Evolutionary conservation across 1,140 invertebrate species (phyloP), one percentile per base, ranked within the genome.

Genomic region (Ptiloglossa arizonensis): DNA sequence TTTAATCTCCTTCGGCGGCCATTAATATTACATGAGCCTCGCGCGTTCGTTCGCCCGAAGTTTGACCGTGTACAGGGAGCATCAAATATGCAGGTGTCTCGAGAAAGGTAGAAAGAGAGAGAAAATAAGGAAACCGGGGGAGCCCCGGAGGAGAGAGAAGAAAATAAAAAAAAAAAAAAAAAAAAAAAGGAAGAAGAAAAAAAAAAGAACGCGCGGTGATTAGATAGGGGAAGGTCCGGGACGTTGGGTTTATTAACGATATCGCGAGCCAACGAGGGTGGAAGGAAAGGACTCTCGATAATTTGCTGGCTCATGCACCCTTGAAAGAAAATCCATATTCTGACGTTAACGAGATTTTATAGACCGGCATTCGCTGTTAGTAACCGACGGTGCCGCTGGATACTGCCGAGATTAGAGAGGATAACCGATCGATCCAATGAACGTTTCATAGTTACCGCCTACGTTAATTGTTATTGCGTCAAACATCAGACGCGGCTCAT

Each of bases 161-260:
- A n/a, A n/a, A n/a, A n/a, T n/a, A n/a, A n/a, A n/a, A n/a, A n/a
- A n/a, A n/a, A n/a, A n/a, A n/a, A n/a, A n/a, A n/a, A n/a, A n/a
- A n/a, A n/a, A n/a, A n/a, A n/a, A n/a, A n/a, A n/a, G n/a, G n/a
- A n/a, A n/a, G n/a, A n/a, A n/a, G n/a, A n/a, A n/a, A n/a, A n/a
- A n/a, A n/a, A n/a, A n/a, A 57, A 75, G 73, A 85, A 88, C 79
- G 86, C 84, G 85, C 83, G 86, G 87, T 91, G 91, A 92, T 91
- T 92, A 91, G 90, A 91, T 86, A 87, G 86, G 88, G 91, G 88
- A 88, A 87, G 86, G 79, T 86, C 82, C 79, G 72, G 86, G 79
- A 88, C 85, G 82, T 87, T 85, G 90, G 86, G 86, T 92, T 92
- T 92, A 92, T 92, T 92, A 92, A 92, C 91, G 90, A 92, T 92